Evolutionary conservation across 2,888 invertebrate genomes (phyloP).

Genomic region (Aplocera efformata): DNA sequence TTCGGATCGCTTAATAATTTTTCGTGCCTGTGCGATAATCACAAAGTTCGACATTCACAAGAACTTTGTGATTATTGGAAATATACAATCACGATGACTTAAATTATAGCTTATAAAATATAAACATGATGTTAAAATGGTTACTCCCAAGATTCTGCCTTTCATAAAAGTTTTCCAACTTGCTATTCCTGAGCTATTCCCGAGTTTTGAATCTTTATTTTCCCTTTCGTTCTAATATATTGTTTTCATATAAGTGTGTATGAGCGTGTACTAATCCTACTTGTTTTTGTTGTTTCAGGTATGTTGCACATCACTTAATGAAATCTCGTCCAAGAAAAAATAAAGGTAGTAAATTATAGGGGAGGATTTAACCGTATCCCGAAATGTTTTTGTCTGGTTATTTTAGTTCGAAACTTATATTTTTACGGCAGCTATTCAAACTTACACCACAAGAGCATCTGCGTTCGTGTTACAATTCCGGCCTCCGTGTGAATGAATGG

Average conservation of each 20-base stretch:
- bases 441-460: constrained; percentile 16
- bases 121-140: too few relatives aligned
- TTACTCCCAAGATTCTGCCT: too few relatives aligned
- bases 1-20: constrained; percentile 4
- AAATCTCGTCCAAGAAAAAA: not conserved
- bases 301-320: constrained; percentile 23
- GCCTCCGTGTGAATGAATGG: constrained; percentile 26
- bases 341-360: constrained; percentile 1
- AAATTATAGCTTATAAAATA: too few relatives aligned
- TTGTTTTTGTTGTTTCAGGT: constrained; percentile 34
- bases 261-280: not conserved
- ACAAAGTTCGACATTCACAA: too few relatives aligned
- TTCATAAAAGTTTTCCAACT: too few relatives aligned
- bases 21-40: not conserved
- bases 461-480: constrained; percentile 20
- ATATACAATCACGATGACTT: too few relatives aligned
- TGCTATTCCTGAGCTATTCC: too few relatives aligned
- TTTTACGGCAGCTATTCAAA: constrained; percentile 7
- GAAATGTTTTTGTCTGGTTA: not conserved
- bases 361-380: not conserved
- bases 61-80: constrained; percentile 7
- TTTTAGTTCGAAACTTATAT: not conserved
- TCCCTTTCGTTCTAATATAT: too few relatives aligned
- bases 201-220: too few relatives aligned
- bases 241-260: too few relatives aligned